Evolutionary conservation across 1,140 invertebrate species (phyloP).

Genomic region (Episyrphus balteatus): DNA sequence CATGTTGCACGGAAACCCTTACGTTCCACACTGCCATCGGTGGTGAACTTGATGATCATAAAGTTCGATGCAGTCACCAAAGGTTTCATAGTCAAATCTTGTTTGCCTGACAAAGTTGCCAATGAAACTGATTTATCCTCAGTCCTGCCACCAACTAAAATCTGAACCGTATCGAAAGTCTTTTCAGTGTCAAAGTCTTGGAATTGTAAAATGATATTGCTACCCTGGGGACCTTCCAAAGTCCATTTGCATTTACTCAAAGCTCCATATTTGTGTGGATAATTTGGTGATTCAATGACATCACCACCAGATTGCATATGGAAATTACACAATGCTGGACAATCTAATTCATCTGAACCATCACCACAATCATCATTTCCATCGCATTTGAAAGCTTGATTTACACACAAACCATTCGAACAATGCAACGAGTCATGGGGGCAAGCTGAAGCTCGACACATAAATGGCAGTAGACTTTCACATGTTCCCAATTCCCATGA

Average conservation of each 20-base stretch:
- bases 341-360: slow-evolving; percentile 83
- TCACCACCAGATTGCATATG: slow-evolving; percentile 91
- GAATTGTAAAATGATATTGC: slow-evolving; percentile 87
- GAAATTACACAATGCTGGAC: slow-evolving; percentile 75
- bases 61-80: slow-evolving; percentile 94
- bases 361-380: slow-evolving; percentile 90
- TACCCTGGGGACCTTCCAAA: slow-evolving; percentile 88
- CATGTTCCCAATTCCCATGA: slow-evolving; percentile 90
- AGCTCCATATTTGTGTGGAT: slow-evolving; percentile 82
- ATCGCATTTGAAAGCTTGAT: slow-evolving; percentile 79
- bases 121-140: slow-evolving; percentile 87
- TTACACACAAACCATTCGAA: slow-evolving; percentile 85
- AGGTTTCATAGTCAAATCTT: slow-evolving; percentile 67
- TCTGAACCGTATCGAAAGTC: slow-evolving; percentile 90
- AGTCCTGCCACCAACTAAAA: slow-evolving; percentile 86
- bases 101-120: slow-evolving; percentile 81
- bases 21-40: slow-evolving; percentile 84
- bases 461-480: slow-evolving; percentile 85
- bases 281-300: slow-evolving; percentile 87
- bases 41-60: slow-evolving; percentile 95
- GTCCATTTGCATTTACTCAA: slow-evolving; percentile 95
- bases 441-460: slow-evolving; percentile 86
- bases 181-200: slow-evolving; percentile 96
- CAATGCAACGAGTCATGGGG: slow-evolving; percentile 83
- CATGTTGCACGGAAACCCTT: slow-evolving; percentile 88